These are phyloP conservation scores for Ormia ochracea DNA, from an alignment of 2,888 invertebrate species.

Conservation along the genomic window DNA sequence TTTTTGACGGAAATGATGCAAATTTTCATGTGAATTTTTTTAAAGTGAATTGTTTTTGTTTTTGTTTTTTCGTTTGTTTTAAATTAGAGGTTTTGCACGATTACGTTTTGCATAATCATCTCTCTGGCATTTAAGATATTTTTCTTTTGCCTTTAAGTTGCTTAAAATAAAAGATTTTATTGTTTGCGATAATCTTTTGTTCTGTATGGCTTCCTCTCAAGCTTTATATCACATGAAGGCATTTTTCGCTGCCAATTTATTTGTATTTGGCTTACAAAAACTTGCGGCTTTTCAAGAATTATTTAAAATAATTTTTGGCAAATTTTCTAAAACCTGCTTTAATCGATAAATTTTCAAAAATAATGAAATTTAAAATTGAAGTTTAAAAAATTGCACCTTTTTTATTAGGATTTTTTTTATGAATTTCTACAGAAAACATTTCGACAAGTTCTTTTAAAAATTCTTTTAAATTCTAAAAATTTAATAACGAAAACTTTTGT, in stretches of 20 bases:
- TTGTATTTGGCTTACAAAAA: too few relatives aligned
- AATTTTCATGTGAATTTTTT: conserved; percentile 61
- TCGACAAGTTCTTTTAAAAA: not conserved
- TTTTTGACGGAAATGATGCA: conserved; percentile 54
- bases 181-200: not conserved
- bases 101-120: conserved; percentile 49
- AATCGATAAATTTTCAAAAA: too few relatives aligned
- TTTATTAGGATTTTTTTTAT: too few relatives aligned
- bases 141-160: conserved; percentile 56
- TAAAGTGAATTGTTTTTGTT: conserved; percentile 19
- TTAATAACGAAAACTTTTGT: not conserved
- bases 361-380: too few relatives aligned
- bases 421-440: not conserved
- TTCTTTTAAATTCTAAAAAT: too few relatives aligned
- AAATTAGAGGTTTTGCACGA: conserved; percentile 45
- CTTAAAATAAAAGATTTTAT: conserved; percentile 58
- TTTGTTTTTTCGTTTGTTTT: conserved; percentile 22
- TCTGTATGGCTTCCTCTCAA: not conserved
- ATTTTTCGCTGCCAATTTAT: too few relatives aligned
- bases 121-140: conserved; percentile 53
- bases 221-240: not conserved
- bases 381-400: too few relatives aligned
- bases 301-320: too few relatives aligned
- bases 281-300: too few relatives aligned
- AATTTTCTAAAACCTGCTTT: too few relatives aligned